Base-by-base conservation (phyloP, 2,888 invertebrate genomes). In the Glaucopsyche alexis region DNA sequence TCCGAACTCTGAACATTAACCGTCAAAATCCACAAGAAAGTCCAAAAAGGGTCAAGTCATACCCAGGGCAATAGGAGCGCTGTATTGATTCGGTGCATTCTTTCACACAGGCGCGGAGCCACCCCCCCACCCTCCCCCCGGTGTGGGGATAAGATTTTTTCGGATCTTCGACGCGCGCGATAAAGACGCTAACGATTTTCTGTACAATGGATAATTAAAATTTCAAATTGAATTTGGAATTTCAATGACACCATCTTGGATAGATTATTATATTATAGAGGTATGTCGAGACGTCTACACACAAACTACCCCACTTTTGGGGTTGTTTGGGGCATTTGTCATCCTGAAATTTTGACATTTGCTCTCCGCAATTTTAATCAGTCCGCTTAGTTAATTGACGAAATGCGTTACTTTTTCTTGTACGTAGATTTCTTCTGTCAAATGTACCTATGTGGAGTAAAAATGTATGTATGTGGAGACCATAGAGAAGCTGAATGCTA, bases 51-150 rank as follows among this genome's bases (percentile, higher is more conserved):
- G 87, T 84, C 84, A 82, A 81, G 77, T 77, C 77, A 77, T 81
- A 81, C 85, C 85, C 85, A 80, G 85, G 88, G 87, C 89, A 89
- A 91, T 91, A 90, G 87, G 91, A 89, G 88, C 87, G 87, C 89
- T 88, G 91, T 93, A 92, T 92, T 92, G 92, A 93, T 93, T 93
- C 90, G 82, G 83, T 84, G 88, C 90, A 91, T 93, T 92, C 92
- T 91, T 91, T 90, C 90, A 91, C 90, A 91, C 91, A 90, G 90
- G 91, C 89, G 90, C 89, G 86, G 81, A 82, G 85, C 79, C 76
- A 78, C 81, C 73, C 78, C 78, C 79, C 78, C 77, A 77, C 78
- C 79, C 79, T 79, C 81, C 80, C 29, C 79, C 78, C 76, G 78
- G 77, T 79, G 81, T 82, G 84, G 80, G 83, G 84, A 84, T 89